Evolutionary conservation across 2,888 invertebrate species (phyloP), one percentile per base, ranked within the genome.

Genomic region (Drosophila ustulata): DNA sequence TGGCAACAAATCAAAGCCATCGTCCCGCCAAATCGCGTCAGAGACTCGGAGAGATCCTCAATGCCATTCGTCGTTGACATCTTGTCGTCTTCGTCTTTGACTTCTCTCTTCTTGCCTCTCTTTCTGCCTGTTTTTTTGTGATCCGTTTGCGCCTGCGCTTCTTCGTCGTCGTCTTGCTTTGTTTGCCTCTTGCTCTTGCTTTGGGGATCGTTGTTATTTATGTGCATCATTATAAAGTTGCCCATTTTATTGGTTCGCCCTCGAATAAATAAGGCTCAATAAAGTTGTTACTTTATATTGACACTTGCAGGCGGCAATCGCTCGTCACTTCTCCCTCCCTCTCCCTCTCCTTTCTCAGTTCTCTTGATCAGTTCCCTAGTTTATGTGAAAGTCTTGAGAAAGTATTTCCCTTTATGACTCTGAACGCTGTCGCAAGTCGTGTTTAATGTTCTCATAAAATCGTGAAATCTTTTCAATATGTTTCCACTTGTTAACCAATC

Each of bases 271-370:
- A 91, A 91, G 89, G 82, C 80, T 87, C 91, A 92, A 92, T 91
- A 91, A 91, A 91, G 92, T 92, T 91, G 91, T 91, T 92, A 92
- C 80, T 91, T 91, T 92, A 91, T 91, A 91, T 89, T 90, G 91
- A 91, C 92, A 91, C 85, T 87, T 74, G 78, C 87, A 89, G 83
- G 83, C 90, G 78, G 89, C 88, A 89, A 89, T 87, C 85, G 88
- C 88, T 87, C 89, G 90, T 90, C 90, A 82, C 82, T 65, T 72
- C 72, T 71, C 13, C 49, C 46, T 28, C 32, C 23, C 1, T n/a
- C 26, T 37, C 25, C 13, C 23, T 46, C 26, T 30, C 32, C 37
- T 4, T 11, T 18, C 18, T 18, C 32, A 50, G 75, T 59, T 69
- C 50, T 75, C 39, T 26, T 52, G 34, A 51, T 69, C 47, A 41